Percentiles rank a stretch among this genome's conserved stretches.
These are phyloP conservation scores for Bujurquina vittata DNA, from an alignment of 2,113 vertebrate species.

Conservation along the genomic window DNA sequence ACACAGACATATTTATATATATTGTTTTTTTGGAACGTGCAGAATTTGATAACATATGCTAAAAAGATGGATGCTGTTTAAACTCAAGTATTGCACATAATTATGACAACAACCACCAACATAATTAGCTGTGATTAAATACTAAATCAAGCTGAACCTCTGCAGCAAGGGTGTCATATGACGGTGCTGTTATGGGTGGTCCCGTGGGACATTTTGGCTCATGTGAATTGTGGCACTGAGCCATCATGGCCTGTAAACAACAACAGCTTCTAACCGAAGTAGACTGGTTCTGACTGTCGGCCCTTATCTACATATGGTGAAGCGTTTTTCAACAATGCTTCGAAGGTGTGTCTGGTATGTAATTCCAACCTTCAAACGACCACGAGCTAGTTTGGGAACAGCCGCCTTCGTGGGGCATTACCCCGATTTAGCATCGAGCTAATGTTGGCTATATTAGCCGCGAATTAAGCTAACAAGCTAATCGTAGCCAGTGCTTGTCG, in stretches of 20 bases:
- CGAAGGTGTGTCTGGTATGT: constrained; percentile 72
- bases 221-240: constrained; percentile 63
- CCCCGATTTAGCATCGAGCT: constrained; percentile 21
- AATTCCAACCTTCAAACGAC: constrained; percentile 4
- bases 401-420: constrained; percentile 18
- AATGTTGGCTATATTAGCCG: constrained; percentile 48
- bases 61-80: background rate
- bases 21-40: background rate
- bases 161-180: constrained; percentile 56
- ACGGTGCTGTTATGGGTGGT: constrained; percentile 64
- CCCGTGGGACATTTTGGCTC: constrained; percentile 72
- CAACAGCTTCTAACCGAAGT: constrained; percentile 74
- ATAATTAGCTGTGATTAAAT: background rate
- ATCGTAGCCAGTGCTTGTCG: background rate
- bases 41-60: background rate
- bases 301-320: background rate
- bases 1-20: background rate
- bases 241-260: constrained; percentile 81
- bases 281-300: constrained; percentile 57
- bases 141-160: background rate
- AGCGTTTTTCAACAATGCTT: constrained; percentile 62
- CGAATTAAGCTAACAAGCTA: constrained; percentile 48
- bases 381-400: constrained; percentile 26
- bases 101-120: background rate
- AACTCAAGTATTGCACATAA: background rate